Conservation (phyloP, 2,797 vertebrate species). For the Hyperoplus immaculatus region DNA sequence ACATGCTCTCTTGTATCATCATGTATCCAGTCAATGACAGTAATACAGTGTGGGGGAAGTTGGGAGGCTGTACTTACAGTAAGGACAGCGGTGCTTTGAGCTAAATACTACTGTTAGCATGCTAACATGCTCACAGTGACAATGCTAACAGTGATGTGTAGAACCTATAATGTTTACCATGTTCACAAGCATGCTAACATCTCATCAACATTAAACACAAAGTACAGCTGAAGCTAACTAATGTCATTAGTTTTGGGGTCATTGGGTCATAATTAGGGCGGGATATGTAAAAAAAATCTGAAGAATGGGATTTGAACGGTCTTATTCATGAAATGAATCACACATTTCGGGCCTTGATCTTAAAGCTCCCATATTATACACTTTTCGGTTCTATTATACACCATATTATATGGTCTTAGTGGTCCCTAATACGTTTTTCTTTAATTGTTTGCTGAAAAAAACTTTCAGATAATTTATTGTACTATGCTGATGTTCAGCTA, state of each 20-base stretch:
- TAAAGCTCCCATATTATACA: no score
- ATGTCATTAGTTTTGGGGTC: neutral
- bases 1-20: neutral
- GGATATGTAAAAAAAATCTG: no score
- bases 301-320: no score
- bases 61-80: neutral
- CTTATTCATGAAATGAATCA: no score
- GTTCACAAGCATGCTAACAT: neutral
- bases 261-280: neutral
- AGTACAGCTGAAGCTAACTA: neutral
- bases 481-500: no score
- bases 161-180: neutral
- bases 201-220: neutral
- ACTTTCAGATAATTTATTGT: no score
- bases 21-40: neutral
- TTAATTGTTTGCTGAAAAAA: no score
- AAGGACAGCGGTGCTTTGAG: neutral
- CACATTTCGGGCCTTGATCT: no score
- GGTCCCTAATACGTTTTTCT: no score
- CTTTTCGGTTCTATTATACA: no score
- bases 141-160: neutral
- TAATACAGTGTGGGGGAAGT: conserved; percentile 18
- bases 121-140: neutral
- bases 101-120: neutral
- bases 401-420: no score